Evolutionary conservation across 2,888 invertebrate genomes (phyloP), one percentile per base, ranked within the genome.

Genomic region (Hydrotaea cyrtoneurina): DNA sequence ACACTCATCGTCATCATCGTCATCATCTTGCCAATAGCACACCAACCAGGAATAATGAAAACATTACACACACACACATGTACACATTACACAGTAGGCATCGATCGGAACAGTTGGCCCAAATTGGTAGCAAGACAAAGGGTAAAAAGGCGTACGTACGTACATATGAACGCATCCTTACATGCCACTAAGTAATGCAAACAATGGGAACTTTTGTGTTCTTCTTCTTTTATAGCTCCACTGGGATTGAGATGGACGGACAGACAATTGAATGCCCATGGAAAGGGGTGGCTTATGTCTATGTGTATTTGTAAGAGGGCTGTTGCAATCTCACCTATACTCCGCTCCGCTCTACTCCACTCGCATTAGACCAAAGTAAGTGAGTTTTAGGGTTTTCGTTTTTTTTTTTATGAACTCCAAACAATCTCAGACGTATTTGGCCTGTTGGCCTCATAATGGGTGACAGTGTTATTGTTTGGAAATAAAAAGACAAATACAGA

Each of bases 161-260:
- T 19, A n/a, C 21, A 0, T 15, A 13, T 31, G 1, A 13, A 13
- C 3, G 59, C 31, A 26, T 62, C 23, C 62, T 62, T 43, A 39
- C 66, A 66, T 39, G 17, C 66, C 66, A 43, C 66, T 66, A 66
- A 66, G 66, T 66, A 66, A 66, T 66, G 66, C 13, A 66, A 66
- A 66, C 66, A 66, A 66, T 43, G 39, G 10, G 39, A 55, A 39
- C 39, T 10, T 39, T 31, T 31, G 31, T 31, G 31, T 31, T 31
- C 31, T 31, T 43, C 21, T 55, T 62, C 19, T 66, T 66, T 66
- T 66, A 66, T 66, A 31, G 66, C 66, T 66, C 66, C 66, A 66
- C 17, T 66, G 66, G 66, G 66, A 66, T 39, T 39, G 66, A 39
- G 15, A 43, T 39, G 19, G 2, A 21, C 55, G 11, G 50, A 50